Base-by-base conservation (phyloP, 1,140 invertebrate genomes). In the Limonius californicus region DNA sequence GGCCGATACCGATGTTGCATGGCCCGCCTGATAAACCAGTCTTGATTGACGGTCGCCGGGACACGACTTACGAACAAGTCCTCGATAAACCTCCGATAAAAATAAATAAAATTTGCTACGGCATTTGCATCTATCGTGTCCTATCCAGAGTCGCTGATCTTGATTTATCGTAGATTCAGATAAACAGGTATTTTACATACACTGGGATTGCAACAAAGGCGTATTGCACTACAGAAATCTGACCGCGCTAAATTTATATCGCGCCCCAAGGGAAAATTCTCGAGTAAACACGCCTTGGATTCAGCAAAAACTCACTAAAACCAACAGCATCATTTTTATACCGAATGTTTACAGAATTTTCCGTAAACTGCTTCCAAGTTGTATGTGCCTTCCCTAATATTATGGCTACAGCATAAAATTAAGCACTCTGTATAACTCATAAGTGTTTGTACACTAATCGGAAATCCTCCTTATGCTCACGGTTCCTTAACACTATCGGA, bases 31-130 rank as follows among this genome's bases (percentile, higher is more conserved):
- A 66, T 66, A 66, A 66, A 66, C 64, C 64, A 53, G 64, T 54
- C 60, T 54, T 66, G 64, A 66, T 66, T 66, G 64, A 66, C 64
- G 64, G 64, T 62, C 64, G 64, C 59, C 42, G 54, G 14, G 60
- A 65, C 59, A 57, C 54, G 59, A 54, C 63, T 60, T 54, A 64
- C 63, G 58, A 61, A 64, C 59, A 60, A 59, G 54, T 53, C 63
- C 21, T 30, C 59, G 64, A 66, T 66, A 66, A 66, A 63, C 61
- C 63, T 23, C 39, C 56, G 57, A 59, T 63, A 63, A 63, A 54
- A 59, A 57, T 63, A 63, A 63, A 63, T 63, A 63, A 63, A 63
- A 63, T 63, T 57, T 63, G 61, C 56, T 53, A 32, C 32, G 61
- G 61, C 61, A 57, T 58, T 63, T 63, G 54, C 59, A 60, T 60